phyloP scores from a whole-genome alignment of 2,113 vertebrate species.

The Pangasianodon gigas region DNA sequence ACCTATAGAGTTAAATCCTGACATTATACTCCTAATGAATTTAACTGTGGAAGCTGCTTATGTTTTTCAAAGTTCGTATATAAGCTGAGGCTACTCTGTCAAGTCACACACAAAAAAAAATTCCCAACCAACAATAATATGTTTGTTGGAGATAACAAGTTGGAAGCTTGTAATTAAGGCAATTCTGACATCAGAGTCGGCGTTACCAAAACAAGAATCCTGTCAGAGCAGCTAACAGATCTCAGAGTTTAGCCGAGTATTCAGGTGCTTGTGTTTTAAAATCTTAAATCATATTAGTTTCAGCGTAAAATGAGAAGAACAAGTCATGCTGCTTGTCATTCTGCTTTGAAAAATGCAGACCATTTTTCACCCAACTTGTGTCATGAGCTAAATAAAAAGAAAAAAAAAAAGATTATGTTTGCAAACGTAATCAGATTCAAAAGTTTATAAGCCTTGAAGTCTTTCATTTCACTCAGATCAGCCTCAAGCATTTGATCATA shows the following conservation, averaged over 20 bases:
- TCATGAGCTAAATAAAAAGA: not conserved
- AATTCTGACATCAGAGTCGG: not conserved
- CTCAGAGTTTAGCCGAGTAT: not conserved
- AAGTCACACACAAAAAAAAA: not conserved
- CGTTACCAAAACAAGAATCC: not conserved
- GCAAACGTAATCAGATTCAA: not conserved
- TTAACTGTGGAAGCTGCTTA: not conserved
- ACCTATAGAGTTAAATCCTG: not conserved
- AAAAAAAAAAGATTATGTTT: no score
- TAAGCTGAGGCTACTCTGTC: not conserved
- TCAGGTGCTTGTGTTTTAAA: not conserved
- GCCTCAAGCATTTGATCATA: not conserved
- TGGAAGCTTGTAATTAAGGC: not conserved
- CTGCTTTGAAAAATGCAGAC: not conserved
- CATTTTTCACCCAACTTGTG: not conserved
- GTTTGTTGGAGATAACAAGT: not conserved
- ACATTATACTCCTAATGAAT: not conserved
- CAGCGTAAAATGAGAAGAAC: not conserved
- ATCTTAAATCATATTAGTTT: not conserved
- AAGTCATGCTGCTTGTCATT: not conserved
- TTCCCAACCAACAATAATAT: not conserved
- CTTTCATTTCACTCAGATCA: not conserved
- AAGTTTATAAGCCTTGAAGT: not conserved
- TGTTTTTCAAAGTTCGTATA: not conserved
- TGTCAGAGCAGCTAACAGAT: not conserved